Conservation (phyloP, 1,140 invertebrate genomes). For the Trachelipus rathkii region DNA sequence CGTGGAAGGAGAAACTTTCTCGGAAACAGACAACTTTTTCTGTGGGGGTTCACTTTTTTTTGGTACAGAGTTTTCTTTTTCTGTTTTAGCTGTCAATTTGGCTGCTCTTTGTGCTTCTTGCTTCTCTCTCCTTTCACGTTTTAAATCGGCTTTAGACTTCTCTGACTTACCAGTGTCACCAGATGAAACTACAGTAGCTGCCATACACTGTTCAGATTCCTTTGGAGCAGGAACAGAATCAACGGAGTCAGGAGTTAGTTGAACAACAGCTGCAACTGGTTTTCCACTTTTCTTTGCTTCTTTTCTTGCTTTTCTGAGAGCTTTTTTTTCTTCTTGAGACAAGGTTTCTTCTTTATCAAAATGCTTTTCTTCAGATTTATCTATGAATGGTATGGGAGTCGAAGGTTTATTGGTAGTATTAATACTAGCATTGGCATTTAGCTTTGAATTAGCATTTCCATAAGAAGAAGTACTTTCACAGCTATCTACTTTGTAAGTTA, state of each 20-base stretch:
- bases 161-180: background rate
- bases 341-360: background rate
- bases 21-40: conserved; percentile 14
- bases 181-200: background rate
- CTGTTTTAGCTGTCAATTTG: conserved; percentile 24
- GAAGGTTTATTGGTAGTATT: background rate
- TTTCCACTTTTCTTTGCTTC: background rate
- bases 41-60: conserved; percentile 1
- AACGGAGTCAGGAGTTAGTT: background rate
- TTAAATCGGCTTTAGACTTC: conserved; percentile 36
- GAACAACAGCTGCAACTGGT: background rate
- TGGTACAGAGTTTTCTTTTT: conserved; percentile 23
- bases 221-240: background rate
- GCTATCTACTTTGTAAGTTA: background rate
- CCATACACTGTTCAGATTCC: too few relatives aligned
- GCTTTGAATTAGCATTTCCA: background rate
- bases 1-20: conserved; percentile 14
- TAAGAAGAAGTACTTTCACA: background rate
- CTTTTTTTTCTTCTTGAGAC: background rate
- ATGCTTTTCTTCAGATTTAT: background rate
- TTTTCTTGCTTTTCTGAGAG: background rate
- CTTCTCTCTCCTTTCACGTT: conserved; percentile 35
- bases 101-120: conserved; percentile 38
- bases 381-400: background rate
- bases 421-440: background rate